Evolutionary conservation across 30 jellyfish, hydroid and myxozoan genomes (phyloP).

Genomic region (Aurelia coerulea): DNA sequence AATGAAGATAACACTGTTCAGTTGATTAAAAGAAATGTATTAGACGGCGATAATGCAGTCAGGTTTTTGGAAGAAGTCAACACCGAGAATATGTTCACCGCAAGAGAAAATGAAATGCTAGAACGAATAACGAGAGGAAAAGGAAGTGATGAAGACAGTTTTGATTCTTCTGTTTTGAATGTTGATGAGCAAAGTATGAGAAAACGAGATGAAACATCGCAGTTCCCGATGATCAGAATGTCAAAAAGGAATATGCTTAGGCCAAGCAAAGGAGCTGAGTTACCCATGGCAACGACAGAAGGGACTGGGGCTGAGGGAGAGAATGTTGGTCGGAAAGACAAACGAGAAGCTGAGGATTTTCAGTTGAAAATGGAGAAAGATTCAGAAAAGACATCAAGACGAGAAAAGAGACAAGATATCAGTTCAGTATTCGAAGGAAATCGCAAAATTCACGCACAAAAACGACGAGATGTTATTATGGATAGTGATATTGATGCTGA

Average conservation of each 20-base stretch:
- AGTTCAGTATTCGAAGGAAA: no score
- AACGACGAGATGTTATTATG: slow-evolving; percentile 49
- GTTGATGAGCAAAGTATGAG: neutral
- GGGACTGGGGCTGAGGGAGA: no score
- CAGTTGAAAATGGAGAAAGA: no score
- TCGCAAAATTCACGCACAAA: no score
- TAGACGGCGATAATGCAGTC: slow-evolving; percentile 65
- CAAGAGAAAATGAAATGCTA: slow-evolving; percentile 39
- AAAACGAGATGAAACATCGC: neutral
- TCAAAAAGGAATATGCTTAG: neutral
- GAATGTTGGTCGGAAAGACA: no score
- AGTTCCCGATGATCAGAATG: neutral
- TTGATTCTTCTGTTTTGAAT: neutral
- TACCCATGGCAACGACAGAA: neutral
- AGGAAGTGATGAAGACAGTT: neutral
- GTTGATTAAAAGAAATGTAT: slow-evolving; percentile 15
- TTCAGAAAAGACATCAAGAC: no score
- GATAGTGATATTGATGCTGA: slow-evolving; percentile 85
- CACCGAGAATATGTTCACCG: slow-evolving; percentile 37
- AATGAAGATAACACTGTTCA: slow-evolving; percentile 14
- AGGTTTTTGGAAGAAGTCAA: slow-evolving; percentile 50
- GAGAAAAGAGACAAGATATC: no score
- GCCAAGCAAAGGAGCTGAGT: neutral
- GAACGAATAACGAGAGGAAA: slow-evolving; percentile 62
- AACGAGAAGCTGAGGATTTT: no score